Base-by-base conservation (phyloP, 1,140 invertebrate species). In the Sycobia sp. region DNA sequence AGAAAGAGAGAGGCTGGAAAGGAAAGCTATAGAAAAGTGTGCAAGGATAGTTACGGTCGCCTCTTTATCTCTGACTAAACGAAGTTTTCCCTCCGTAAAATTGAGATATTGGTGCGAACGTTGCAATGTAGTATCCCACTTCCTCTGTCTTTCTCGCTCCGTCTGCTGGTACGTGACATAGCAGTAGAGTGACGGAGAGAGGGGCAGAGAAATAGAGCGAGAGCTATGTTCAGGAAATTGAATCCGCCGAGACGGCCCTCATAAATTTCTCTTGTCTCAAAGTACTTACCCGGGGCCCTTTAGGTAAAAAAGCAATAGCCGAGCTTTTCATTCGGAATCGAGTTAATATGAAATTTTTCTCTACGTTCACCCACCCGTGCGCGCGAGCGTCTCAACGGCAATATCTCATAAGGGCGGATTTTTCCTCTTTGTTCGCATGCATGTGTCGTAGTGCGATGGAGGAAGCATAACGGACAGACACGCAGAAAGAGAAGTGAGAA, bases 251-350 rank as follows among this genome's bases (percentile, higher is more conserved):
- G 62, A 53, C 47, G 54, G 39, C 46, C 46, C 55, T 65, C 62
- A 65, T 65, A 65, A 65, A 65, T 65, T 65, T 58, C 62, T 59
- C 55, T 65, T 58, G 55, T 65, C 62, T 58, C 49, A 53, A 58
- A 58, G 47, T 65, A 65, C 55, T 65, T 58, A 59, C 32, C 27
- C 46, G 13, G 29, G 41, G 59, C 14, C 50, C 51, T 51, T 51
- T 51, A 51, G 54, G 38, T 57, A 64, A 64, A 65, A 51, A 65
- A 39, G 46, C 51, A 58, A 65, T 56, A 58, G 62, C 47, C 38
- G 44, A 41, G 46, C 46, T 63, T 63, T 63, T 63, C 62, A 63
- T 63, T 63, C 38, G 62, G 29, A 63, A 63, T 63, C 54, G 46
- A 63, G 62, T 63, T 63, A 55, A 62, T 63, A 63, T 63, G 46